Evolutionary conservation across 2,888 invertebrate genomes (phyloP).

Genomic region (Harmothoe impar): DNA sequence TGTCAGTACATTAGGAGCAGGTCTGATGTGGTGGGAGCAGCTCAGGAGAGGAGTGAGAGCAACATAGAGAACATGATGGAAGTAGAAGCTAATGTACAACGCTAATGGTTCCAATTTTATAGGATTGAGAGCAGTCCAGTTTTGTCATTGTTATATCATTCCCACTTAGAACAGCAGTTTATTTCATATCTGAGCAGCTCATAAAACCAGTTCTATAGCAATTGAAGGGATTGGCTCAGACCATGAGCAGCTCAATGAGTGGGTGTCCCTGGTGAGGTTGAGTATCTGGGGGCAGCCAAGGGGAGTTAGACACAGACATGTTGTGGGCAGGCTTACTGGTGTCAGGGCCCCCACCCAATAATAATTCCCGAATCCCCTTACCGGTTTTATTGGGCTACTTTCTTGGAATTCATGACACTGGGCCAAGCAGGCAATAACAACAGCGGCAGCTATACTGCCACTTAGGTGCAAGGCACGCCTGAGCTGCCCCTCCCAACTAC

Average conservation of each 20-base stretch:
- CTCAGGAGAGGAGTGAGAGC: neutral
- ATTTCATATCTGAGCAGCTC: no score
- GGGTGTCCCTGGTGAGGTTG: no score
- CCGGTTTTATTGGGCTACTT: conserved; percentile 44
- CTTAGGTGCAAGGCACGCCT: neutral
- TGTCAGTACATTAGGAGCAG: neutral
- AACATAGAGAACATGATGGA: no score
- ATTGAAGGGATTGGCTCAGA: no score
- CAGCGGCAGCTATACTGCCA: neutral
- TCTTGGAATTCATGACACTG: neutral
- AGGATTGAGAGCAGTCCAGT: no score
- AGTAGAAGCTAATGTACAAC: no score
- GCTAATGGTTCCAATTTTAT: no score
- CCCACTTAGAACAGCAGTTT: no score
- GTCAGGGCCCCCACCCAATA: neutral
- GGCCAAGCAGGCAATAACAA: neutral
- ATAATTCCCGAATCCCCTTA: conserved; percentile 43
- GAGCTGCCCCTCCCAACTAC: neutral
- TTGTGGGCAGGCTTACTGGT: conserved; percentile 15
- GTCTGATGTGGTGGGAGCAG: neutral
- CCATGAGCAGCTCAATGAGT: no score
- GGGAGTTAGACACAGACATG: neutral
- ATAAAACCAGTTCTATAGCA: no score
- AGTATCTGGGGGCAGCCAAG: neutral
- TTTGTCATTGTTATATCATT: no score